Conservation (phyloP, 2,113 vertebrate species). For the Cinclus mexicanus region DNA sequence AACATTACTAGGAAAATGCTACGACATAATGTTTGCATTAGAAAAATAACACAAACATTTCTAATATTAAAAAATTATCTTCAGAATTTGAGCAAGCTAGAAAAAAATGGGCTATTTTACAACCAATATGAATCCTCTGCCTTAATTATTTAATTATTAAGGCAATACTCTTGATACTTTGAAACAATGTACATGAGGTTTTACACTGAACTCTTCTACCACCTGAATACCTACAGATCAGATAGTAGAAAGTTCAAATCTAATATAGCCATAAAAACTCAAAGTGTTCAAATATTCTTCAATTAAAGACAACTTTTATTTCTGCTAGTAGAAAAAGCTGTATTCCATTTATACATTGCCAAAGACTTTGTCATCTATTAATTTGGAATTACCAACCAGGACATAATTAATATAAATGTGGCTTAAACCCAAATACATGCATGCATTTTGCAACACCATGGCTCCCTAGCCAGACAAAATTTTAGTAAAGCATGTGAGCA, state of each 20-base stretch:
- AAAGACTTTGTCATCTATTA: not conserved
- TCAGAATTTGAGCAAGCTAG: not conserved
- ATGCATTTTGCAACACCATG: not conserved
- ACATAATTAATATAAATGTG: not conserved
- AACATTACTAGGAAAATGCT: not conserved
- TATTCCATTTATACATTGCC: not conserved
- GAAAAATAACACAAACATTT: not conserved
- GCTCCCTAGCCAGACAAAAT: not conserved
- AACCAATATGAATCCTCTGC: not conserved
- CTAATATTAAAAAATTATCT: not conserved
- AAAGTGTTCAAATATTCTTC: not conserved
- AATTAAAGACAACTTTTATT: not conserved
- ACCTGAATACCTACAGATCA: not conserved
- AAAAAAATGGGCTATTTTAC: not conserved
- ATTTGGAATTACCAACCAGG: not conserved
- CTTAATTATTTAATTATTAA: not conserved
- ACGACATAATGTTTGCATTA: not conserved
- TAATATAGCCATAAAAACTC: not conserved
- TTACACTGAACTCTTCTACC: not conserved
- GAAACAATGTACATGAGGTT: not conserved
- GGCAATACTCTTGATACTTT: not conserved
- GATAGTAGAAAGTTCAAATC: not conserved
- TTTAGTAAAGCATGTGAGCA: not conserved
- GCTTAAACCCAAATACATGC: not conserved
- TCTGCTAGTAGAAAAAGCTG: not conserved